phyloP scores from a whole-genome alignment of 2,888 invertebrate species.

The Sepioteuthis lessoniana region DNA sequence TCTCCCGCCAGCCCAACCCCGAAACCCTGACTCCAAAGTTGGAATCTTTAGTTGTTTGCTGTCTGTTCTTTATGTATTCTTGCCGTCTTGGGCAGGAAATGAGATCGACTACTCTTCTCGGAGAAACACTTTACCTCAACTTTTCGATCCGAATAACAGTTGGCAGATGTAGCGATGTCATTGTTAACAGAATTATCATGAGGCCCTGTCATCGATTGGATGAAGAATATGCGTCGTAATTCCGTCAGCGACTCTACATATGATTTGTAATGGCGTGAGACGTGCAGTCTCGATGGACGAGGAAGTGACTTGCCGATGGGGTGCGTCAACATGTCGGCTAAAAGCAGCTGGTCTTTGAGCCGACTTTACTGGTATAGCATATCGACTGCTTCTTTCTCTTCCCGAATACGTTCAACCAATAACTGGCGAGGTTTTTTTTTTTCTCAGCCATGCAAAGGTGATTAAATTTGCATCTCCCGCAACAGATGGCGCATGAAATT shows the following conservation, averaged over 20 bases:
- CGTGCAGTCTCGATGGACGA: neutral
- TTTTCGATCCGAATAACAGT: neutral
- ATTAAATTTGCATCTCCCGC: too few species aligned
- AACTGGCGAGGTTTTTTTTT: too few species aligned
- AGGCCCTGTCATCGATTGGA: conserved; percentile 5
- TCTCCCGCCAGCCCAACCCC: too few species aligned
- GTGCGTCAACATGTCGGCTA: neutral
- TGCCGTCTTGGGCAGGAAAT: neutral
- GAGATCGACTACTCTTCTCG: neutral
- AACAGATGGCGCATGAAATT: too few species aligned
- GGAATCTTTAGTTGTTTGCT: conserved; percentile 33
- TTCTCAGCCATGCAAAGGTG: too few species aligned
- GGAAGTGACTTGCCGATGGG: neutral
- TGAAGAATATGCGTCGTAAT: neutral
- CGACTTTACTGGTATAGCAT: neutral
- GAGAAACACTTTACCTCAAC: neutral
- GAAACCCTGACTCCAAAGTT: neutral
- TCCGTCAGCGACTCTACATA: neutral
- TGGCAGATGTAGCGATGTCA: neutral
- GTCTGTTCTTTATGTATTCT: conserved; percentile 33
- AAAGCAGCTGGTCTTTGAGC: neutral
- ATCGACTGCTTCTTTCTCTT: neutral
- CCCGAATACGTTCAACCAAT: too few species aligned
- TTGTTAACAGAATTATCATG: neutral
- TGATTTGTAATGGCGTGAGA: neutral